These are phyloP conservation scores for Scolopax mira DNA, from an alignment of 2,113 vertebrate genomes.

Conservation along the genomic window DNA sequence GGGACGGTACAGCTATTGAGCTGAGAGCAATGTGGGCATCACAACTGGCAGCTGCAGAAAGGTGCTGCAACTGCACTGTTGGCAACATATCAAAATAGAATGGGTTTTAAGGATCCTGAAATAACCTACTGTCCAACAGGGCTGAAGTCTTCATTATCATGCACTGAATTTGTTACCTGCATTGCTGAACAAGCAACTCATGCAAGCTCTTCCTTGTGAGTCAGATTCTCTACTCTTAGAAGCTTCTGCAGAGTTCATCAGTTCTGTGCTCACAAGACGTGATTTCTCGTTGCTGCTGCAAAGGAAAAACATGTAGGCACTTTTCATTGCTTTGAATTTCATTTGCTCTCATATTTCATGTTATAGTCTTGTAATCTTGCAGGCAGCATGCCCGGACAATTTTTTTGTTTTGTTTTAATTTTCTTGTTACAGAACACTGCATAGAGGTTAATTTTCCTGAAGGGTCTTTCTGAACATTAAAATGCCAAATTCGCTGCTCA, in stretches of 20 bases:
- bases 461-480: neutral
- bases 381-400: neutral
- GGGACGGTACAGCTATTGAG: neutral
- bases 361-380: neutral
- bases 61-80: neutral
- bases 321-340: neutral
- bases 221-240: neutral
- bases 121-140: neutral
- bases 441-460: neutral
- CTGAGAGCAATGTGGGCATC: neutral
- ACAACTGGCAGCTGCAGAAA: neutral
- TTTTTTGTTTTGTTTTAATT: neutral
- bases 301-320: neutral
- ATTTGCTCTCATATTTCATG: neutral
- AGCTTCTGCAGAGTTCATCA: neutral
- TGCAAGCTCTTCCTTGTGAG: neutral
- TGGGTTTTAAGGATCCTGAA: neutral
- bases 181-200: neutral
- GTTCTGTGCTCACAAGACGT: neutral
- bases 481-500: neutral
- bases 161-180: neutral
- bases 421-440: neutral
- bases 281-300: neutral
- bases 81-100: neutral
- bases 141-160: neutral